Conservation (phyloP, 2,888 invertebrate species). For the Acleris emargana region DNA sequence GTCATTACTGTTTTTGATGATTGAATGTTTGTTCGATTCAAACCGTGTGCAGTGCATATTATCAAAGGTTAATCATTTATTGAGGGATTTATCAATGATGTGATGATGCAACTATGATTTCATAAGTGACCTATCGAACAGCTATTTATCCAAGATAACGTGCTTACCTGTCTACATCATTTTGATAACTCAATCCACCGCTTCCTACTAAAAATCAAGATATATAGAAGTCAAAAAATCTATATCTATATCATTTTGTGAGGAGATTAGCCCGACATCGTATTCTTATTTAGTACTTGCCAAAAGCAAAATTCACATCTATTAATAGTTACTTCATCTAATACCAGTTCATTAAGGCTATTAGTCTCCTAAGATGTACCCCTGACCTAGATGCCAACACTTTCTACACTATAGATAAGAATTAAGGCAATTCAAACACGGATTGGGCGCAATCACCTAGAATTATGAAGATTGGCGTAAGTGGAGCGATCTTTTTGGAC, state of each 20-base stretch:
- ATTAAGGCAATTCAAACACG: conserved; percentile 62
- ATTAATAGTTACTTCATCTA: conserved; percentile 9
- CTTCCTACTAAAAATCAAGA: too few species aligned
- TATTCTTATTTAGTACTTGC: not conserved
- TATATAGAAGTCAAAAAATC: too few species aligned
- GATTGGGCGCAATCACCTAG: conserved; percentile 52
- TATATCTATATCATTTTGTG: too few species aligned
- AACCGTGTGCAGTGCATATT: not conserved
- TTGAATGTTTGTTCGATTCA: not conserved
- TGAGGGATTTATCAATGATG: conserved; percentile 3
- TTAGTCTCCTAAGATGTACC: conserved; percentile 32
- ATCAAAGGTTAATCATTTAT: conserved; percentile 8
- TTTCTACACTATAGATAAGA: conserved; percentile 64
- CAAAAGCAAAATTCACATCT: not conserved
- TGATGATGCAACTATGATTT: conserved; percentile 6
- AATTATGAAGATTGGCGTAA: conserved; percentile 68
- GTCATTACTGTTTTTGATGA: too few species aligned
- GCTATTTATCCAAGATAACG: not conserved
- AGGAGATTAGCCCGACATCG: too few species aligned
- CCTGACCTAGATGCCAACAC: conserved; percentile 35
- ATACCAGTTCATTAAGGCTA: conserved; percentile 30
- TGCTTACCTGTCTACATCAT: not conserved
- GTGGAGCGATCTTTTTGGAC: conserved; percentile 49
- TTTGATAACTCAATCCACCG: not conserved
- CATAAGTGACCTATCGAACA: not conserved